phyloP scores from a whole-genome alignment of 2,113 vertebrate genomes.

The Cololabis saira region DNA sequence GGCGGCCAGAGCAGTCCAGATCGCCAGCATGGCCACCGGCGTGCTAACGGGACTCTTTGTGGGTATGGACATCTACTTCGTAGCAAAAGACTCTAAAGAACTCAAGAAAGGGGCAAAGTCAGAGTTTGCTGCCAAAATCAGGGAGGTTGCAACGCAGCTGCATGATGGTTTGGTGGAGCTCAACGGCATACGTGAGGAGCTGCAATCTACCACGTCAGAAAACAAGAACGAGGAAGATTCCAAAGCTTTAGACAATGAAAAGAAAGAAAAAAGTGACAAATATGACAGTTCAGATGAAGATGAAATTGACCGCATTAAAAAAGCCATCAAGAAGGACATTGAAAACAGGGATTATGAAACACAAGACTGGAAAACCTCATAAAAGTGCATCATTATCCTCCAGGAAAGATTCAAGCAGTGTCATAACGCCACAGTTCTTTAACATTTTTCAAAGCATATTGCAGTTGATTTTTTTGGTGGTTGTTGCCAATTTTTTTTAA shows the following conservation, averaged over 20 bases:
- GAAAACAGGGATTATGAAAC: conserved; percentile 59
- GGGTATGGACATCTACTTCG: conserved; percentile 84
- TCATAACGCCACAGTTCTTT: too few relatives aligned
- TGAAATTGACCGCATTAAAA: conserved; percentile 68
- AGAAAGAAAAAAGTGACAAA: conserved; percentile 18
- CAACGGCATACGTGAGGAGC: conserved; percentile 75
- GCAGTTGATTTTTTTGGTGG: not conserved
- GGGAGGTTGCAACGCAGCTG: conserved; percentile 74
- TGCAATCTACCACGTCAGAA: conserved; percentile 53
- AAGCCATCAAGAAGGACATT: conserved; percentile 64
- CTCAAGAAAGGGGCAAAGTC: conserved; percentile 81
- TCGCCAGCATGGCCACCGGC: conserved; percentile 79
- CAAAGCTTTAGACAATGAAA: accelerated
- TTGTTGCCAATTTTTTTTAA: not conserved
- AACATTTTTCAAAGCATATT: too few relatives aligned
- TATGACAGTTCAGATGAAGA: conserved; percentile 52
- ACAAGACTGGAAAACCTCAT: not conserved
- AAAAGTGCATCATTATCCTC: not conserved
- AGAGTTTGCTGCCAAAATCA: conserved; percentile 80
- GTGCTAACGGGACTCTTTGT: conserved; percentile 80
- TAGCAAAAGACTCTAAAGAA: conserved; percentile 81
- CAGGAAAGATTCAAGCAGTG: too few relatives aligned
- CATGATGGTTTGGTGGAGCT: conserved; percentile 79
- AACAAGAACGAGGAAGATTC: accelerated
- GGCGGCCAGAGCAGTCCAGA: conserved; percentile 73